Percentiles rank a stretch among this genome's conserved stretches.
These are phyloP conservation scores for Pseudomyrmex sp. DNA, from an alignment of 1,140 invertebrate species.

Conservation along the genomic window DNA sequence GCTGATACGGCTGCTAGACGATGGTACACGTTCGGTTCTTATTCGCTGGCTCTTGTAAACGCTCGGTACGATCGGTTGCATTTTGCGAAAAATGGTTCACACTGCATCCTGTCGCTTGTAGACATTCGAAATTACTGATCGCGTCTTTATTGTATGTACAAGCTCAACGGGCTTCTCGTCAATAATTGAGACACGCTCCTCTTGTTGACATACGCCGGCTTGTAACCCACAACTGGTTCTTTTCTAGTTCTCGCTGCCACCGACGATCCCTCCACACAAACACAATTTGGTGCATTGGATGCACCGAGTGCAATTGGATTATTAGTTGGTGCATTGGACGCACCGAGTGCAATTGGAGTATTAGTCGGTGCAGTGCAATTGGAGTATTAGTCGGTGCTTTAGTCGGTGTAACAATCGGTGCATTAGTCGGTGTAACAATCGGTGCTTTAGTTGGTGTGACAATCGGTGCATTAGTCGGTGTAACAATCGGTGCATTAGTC, in stretches of 20 bases:
- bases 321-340: neutral
- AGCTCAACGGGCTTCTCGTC: neutral
- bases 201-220: neutral
- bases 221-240: slow-evolving; percentile 1
- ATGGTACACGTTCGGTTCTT: neutral
- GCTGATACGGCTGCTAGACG: neutral
- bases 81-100: neutral
- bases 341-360: neutral
- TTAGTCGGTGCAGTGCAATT: neutral
- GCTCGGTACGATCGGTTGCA: neutral
- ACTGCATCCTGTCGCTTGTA: slow-evolving; percentile 18
- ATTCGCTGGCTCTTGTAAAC: slow-evolving; percentile 19
- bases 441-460: neutral
- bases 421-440: neutral
- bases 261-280: slow-evolving; percentile 3
- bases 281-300: neutral
- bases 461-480: neutral
- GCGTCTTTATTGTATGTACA: neutral
- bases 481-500: no score
- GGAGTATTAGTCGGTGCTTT: neutral
- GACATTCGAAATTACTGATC: neutral
- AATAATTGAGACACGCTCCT: neutral
- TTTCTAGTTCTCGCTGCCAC: neutral
- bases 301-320: neutral
- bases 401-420: neutral